Evolutionary conservation across 2,113 vertebrate genomes (phyloP).

Genomic region (Riparia riparia): DNA sequence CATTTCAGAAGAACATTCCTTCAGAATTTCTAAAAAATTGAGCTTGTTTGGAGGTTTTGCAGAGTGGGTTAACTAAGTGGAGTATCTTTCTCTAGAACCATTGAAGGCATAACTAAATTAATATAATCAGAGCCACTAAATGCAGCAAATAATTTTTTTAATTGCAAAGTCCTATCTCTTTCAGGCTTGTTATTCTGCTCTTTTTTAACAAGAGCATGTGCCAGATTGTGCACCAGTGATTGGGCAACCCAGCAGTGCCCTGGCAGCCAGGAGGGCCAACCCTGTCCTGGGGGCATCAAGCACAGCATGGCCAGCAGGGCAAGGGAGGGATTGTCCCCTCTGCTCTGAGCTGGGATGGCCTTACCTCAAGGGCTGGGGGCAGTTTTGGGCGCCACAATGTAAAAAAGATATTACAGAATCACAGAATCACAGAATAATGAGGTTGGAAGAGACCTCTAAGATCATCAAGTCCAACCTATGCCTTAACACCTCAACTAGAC

Average conservation of each 20-base stretch:
- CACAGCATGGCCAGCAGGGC: not conserved
- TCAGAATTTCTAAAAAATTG: not conserved
- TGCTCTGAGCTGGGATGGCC: fast-evolving
- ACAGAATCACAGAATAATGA: too few species aligned
- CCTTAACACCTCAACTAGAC: too few species aligned
- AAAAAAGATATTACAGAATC: fast-evolving
- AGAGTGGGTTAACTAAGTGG: not conserved
- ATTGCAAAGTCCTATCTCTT: not conserved
- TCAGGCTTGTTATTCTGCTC: not conserved
- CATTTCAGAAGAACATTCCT: not conserved
- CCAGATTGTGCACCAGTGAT: not conserved
- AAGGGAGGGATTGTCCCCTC: not conserved
- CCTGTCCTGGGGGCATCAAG: not conserved
- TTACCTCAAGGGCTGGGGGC: fast-evolving
- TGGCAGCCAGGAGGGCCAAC: not conserved
- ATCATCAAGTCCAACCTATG: too few species aligned
- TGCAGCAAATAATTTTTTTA: not conserved
- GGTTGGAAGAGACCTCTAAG: too few species aligned
- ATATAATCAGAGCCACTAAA: not conserved
- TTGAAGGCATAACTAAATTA: not conserved
- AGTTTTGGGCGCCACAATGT: fast-evolving
- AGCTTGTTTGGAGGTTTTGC: not conserved
- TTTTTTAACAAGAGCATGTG: not conserved
- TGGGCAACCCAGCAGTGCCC: not conserved
- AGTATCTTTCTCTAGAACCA: not conserved